A percentile compares a stretch with the other conserved stretches of the same genome.
Evolutionary conservation across 2,888 invertebrate genomes (phyloP).

Genomic region (Tribolium freemani): DNA sequence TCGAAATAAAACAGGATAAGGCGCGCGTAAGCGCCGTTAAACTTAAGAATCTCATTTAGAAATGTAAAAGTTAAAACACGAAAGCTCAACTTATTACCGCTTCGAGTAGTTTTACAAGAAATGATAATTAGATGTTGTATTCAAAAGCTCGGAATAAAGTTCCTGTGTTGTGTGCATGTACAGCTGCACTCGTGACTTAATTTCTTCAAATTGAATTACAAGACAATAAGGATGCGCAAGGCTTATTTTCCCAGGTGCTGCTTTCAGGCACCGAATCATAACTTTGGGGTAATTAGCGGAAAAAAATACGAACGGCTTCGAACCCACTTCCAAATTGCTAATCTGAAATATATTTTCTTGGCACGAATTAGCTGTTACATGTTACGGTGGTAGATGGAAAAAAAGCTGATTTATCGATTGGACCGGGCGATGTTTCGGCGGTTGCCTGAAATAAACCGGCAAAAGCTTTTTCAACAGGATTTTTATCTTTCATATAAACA

Average conservation of each 20-base stretch:
- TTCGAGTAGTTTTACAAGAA: conserved; percentile 41
- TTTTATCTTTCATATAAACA: conserved; percentile 22
- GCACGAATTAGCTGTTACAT: conserved; percentile 16
- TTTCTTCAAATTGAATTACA: conserved; percentile 5
- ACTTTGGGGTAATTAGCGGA: background rate
- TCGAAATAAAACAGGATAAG: conserved; percentile 5
- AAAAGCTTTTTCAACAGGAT: conserved; percentile 7
- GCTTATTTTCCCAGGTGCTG: conserved; percentile 8
- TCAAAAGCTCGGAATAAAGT: conserved; percentile 23
- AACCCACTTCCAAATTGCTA: background rate
- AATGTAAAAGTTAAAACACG: conserved; percentile 35
- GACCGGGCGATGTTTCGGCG: conserved; percentile 14
- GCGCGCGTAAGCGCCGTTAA: conserved; percentile 12
- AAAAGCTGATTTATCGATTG: conserved; percentile 31
- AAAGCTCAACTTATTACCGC: conserved; percentile 36
- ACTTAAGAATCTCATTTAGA: conserved; percentile 8
- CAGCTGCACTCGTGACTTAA: conserved; percentile 9
- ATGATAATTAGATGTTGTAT: conserved; percentile 43
- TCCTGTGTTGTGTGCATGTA: conserved; percentile 1
- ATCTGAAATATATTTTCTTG: background rate
- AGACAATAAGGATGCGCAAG: background rate
- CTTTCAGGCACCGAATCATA: background rate
- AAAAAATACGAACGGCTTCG: background rate
- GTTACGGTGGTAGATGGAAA: conserved; percentile 12
- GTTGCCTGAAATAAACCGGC: conserved; percentile 21